Conservation (phyloP, 1,140 invertebrate species). For the Drosophila virilis region DNA sequence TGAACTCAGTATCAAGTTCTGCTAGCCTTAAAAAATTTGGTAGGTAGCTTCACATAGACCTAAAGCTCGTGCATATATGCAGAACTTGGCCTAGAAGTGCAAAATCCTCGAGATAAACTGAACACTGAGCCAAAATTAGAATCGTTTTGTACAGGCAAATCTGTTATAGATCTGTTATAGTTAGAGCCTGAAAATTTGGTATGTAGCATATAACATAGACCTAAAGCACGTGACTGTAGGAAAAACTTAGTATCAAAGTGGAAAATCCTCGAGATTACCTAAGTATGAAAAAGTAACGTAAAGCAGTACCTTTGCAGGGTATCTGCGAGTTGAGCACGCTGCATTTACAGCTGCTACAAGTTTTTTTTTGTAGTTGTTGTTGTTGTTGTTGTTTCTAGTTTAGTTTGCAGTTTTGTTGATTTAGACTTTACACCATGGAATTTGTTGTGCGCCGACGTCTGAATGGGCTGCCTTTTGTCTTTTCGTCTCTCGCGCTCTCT, state of each 20-base stretch:
- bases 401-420: conserved; percentile 41
- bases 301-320: conserved; percentile 15
- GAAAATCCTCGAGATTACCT: too few species aligned
- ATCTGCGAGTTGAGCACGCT: background rate
- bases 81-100: too few species aligned
- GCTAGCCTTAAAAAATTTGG: background rate
- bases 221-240: too few species aligned
- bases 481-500: conserved; percentile 20
- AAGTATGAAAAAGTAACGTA: background rate
- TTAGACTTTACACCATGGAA: conserved; percentile 69
- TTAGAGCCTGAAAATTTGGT: background rate
- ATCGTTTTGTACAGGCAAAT: too few species aligned
- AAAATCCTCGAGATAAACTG: too few species aligned
- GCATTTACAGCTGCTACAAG: conserved; percentile 15
- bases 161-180: background rate
- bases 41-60: background rate
- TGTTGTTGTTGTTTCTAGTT: conserved; percentile 7
- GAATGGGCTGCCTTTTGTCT: conserved; percentile 39
- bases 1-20: background rate
- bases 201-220: background rate
- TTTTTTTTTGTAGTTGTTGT: background rate
- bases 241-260: too few species aligned
- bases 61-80: too few species aligned
- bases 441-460: conserved; percentile 19
- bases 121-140: too few species aligned